Base-by-base conservation (phyloP, 2,797 vertebrate genomes). In the Trematocara caparti region DNA sequence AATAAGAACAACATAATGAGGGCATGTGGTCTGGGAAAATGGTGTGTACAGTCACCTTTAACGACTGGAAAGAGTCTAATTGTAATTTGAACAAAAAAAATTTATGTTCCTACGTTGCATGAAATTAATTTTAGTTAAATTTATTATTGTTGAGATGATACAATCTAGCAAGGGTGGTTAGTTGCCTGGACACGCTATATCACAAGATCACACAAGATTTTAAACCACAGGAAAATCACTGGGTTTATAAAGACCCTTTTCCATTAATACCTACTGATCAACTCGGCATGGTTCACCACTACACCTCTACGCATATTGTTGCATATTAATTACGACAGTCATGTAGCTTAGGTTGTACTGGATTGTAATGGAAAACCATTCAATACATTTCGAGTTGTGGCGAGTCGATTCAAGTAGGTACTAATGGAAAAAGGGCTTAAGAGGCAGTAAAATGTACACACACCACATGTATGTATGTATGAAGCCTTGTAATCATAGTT, bases 31-130 rank as follows among this genome's bases (percentile, higher is more conserved):
- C 32, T 1, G 4, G 32, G 15, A 5, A 15, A 75, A 38, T 4
- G 9, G 50, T 75, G 34, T 40, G 36, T 30, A 30, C 14, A 17
- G 49, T 40, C 19, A 57, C 36, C 38, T 66, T 40, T 66, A 8
- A 21, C 2, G 1, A 40, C 19, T 40, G 59, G 19, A n/a, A 57
- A 57, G 53, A 57, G 53, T 32, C 5, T 57, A 57, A 57, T 32
- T 57, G 53, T 57, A 57, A 11, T 57, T 32, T 57, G 53, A 57
- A 57, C 5, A 57, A 55, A 55, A 55, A 1, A 0, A 0, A 1
- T 1, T 6, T 32, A 32, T 10, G 27, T 32, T 57, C 53, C 53
- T 57, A 57, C 1, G 0, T 8, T 57, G 53, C 27, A 32, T 57
- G 15, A 57, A 57, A 57, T 57, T 32, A 11, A 57, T 57, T 32